Conservation (phyloP, 2,797 vertebrate species). For the Salmo trutta region DNA sequence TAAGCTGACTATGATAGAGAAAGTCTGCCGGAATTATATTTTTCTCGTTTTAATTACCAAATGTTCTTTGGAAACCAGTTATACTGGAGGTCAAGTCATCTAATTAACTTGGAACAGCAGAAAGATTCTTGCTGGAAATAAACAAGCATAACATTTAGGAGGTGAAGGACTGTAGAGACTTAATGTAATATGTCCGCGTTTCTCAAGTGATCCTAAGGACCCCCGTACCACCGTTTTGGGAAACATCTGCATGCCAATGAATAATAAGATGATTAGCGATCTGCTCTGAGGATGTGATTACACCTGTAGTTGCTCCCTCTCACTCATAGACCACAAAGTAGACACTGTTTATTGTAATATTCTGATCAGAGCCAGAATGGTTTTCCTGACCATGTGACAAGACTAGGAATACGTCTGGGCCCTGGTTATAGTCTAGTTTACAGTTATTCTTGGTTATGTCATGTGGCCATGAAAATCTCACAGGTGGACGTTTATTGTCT, state of each 20-base stretch:
- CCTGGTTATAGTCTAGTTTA: background rate
- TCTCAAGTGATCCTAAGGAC: background rate
- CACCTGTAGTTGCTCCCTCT: background rate
- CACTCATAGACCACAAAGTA: background rate
- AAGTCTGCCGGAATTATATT: background rate
- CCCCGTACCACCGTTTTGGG: background rate
- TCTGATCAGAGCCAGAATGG: background rate
- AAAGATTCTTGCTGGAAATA: slow-evolving; percentile 15
- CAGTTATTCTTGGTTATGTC: background rate
- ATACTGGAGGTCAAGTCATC: slow-evolving; percentile 12
- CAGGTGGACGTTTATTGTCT: too few species aligned
- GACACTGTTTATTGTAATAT: background rate
- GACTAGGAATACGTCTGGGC: background rate
- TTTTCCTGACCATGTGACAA: background rate
- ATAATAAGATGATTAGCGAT: slow-evolving; percentile 13
- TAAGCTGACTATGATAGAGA: too few species aligned
- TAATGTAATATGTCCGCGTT: slow-evolving; percentile 9
- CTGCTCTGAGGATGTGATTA: background rate
- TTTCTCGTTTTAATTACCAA: slow-evolving; percentile 22
- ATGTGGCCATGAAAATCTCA: too few species aligned
- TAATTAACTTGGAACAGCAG: slow-evolving; percentile 26
- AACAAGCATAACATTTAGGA: slow-evolving; percentile 14
- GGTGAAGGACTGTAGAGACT: slow-evolving; percentile 11
- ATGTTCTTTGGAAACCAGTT: slow-evolving; percentile 5
- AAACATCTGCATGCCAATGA: slow-evolving; percentile 7